These are phyloP conservation scores for Galagoides demidoff DNA, from an alignment of 2,797 vertebrate species.

Conservation along the genomic window DNA sequence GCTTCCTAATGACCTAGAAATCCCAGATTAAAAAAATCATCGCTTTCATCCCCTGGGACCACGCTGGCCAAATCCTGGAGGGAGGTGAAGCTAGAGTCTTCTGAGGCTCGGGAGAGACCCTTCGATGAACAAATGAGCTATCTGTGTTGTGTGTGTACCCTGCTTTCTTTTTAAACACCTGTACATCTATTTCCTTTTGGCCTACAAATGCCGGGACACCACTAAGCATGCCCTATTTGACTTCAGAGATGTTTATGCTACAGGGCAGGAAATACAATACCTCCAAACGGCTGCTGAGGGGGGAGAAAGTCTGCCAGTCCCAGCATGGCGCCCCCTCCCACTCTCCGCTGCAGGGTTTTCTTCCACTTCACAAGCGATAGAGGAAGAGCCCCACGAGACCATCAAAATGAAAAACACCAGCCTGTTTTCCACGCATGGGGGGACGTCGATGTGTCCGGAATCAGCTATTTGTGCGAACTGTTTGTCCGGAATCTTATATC, in stretches of 20 bases:
- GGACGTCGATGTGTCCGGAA: accelerated
- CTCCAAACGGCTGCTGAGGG: not conserved
- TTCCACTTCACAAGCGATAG: not conserved
- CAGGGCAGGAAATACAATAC: not conserved
- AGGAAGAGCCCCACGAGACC: not conserved
- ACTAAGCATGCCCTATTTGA: not conserved
- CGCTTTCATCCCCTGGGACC: not conserved
- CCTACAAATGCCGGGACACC: not conserved
- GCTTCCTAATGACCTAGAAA: not conserved
- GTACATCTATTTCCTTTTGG: not conserved
- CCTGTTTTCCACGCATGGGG: constrained; percentile 41
- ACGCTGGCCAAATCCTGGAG: not conserved
- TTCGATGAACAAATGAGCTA: not conserved
- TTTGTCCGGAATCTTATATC: constrained; percentile 61
- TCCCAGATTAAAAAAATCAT: not conserved
- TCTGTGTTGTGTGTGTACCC: not conserved
- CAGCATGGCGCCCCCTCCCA: not conserved
- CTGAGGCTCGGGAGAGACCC: not conserved
- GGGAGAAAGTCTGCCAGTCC: not conserved
- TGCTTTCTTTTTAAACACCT: not conserved
- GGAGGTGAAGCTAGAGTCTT: not conserved
- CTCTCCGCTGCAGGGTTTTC: not conserved
- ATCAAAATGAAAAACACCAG: constrained; percentile 41
- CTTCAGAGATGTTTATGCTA: not conserved
- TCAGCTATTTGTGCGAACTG: not conserved